These are phyloP conservation scores for Rhodeus uyekii DNA, from an alignment of 2,797 vertebrate species.

Conservation along the genomic window DNA sequence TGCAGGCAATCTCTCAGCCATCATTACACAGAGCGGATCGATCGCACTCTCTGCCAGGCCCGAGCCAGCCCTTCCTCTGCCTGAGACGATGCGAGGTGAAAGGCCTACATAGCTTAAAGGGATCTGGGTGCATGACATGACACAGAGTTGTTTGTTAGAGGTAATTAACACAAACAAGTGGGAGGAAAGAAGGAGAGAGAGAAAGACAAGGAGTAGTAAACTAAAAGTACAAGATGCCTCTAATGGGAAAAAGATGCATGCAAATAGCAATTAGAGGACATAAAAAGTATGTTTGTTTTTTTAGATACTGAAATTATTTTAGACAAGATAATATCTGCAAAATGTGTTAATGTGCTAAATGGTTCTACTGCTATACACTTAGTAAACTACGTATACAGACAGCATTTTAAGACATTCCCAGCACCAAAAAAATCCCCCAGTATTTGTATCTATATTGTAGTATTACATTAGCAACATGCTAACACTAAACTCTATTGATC, in stretches of 20 bases:
- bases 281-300: not conserved
- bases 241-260: not conserved
- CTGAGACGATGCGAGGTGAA: conserved; percentile 61
- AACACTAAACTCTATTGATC: not conserved
- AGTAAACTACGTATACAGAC: not conserved
- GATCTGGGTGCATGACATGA: conserved; percentile 60
- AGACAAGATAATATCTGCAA: not conserved
- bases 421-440: not conserved
- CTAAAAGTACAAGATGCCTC: not conserved
- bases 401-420: not conserved
- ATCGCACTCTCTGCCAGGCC: conserved; percentile 64
- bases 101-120: conserved; percentile 45
- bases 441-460: not conserved
- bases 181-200: not conserved
- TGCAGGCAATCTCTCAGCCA: conserved; percentile 79
- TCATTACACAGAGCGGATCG: conserved; percentile 75
- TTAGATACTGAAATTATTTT: not conserved
- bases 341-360: not conserved
- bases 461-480: not conserved
- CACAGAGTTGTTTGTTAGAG: conserved; percentile 59
- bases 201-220: not conserved
- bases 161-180: conserved; percentile 67
- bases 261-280: not conserved
- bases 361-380: not conserved
- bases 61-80: conserved; percentile 59